Conservation (phyloP, 2,888 invertebrate genomes). For the Tipula confusa region DNA sequence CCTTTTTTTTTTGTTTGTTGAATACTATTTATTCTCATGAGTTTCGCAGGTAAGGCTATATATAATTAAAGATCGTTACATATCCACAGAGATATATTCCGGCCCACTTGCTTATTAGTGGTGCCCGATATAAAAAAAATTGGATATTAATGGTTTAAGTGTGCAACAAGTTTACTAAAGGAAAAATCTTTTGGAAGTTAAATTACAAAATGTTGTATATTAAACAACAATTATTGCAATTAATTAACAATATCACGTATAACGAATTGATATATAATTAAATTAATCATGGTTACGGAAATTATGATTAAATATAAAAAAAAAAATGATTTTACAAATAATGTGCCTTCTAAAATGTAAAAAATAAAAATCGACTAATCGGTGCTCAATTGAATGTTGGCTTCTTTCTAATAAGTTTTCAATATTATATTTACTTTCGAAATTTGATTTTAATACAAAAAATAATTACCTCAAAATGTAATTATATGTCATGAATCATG, state of each 20-base stretch:
- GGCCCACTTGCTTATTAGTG: no score
- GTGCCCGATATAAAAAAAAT: no score
- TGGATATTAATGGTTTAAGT: no score
- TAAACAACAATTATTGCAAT: not conserved
- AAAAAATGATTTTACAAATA: not conserved
- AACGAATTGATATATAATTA: conserved; percentile 3
- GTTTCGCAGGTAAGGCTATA: no score
- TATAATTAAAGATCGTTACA: no score
- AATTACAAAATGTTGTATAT: not conserved
- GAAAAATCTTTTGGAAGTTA: not conserved
- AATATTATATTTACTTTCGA: not conserved
- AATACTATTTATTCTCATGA: no score
- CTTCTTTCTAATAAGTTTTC: not conserved
- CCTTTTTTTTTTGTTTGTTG: no score
- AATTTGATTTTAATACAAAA: not conserved
- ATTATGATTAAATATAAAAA: not conserved
- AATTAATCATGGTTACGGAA: conserved; percentile 12
- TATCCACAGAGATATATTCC: no score
- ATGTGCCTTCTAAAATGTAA: not conserved
- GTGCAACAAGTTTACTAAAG: no score
- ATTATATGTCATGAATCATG: not conserved
- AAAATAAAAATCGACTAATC: not conserved
- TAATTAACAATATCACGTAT: conserved; percentile 5
- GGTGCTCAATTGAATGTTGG: not conserved
- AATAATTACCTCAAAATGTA: not conserved